Evolutionary conservation across 1,140 invertebrate genomes (phyloP), one percentile per base, ranked within the genome.

Genomic region (Drosophila ananassae): DNA sequence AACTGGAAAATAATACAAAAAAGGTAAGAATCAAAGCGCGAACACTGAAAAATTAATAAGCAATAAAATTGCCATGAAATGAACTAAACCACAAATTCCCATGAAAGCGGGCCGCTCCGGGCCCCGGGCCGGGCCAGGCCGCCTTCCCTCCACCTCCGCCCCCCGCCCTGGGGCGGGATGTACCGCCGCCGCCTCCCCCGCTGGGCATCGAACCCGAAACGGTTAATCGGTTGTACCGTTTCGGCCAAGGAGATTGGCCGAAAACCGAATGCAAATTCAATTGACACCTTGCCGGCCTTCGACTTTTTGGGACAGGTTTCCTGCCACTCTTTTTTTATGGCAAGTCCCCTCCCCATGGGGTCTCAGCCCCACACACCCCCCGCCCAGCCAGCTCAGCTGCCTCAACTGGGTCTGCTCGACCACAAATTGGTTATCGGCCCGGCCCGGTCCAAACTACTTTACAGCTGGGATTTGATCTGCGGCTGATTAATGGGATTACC

Each of bases 51-150:
- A 91, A 91, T 91, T 91, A 91, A 91, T 91, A 90, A 91, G 90
- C 89, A 90, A 91, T 91, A 91, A 91, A 91, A 91, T 91, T 91
- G 89, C 84, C 89, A 91, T 91, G 90, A 91, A 91, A 91, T 91
- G 85, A 91, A 90, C 80, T 87, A 61, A 68, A 85, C 81, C 73
- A 34, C 59, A 54, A 63, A 91, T 91, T 91, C 84, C 84, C 89
- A 91, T 91, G 89, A 91, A 91, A 85, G 82, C 64, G 57, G 44
- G 51, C 62, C 32, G 21, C 62, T 48, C 4, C 39, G 32, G 46
- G 46, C 41, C 63, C 17, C 17, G 17, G 17, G 17, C 17, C 17
- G 17, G 17, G 37, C 51, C 79, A 5, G 7, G 4, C 41, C 41
- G 37, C 12, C 37, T n/a, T 32, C 7, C 13, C 47, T 8, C 47